Base-by-base conservation (phyloP, 2,888 invertebrate genomes). In the Brachypterus glaber region DNA sequence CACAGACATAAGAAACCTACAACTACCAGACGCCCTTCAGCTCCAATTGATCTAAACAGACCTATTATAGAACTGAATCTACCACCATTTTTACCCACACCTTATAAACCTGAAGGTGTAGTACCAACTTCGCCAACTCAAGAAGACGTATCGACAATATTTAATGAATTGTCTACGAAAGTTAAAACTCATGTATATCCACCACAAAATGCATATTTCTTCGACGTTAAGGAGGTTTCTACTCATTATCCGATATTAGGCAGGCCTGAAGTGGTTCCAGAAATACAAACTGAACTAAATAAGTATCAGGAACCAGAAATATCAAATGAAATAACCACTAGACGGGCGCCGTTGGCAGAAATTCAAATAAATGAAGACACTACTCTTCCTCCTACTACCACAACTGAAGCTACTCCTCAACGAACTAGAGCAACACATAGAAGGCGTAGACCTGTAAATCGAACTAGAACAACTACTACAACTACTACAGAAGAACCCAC, bases 211-310 rank as follows among this genome's bases (percentile, higher is more conserved):
- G 57, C 57, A 9, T 30, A 47, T 14, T 58, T 50, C 39, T 66
- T 59, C 41, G 60, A 58, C 43, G 52, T 65, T 15, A 65, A 65
- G 45, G 66, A 66, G 43, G 65, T 66, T 11, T 66, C 66, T 1
- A 66, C 66, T 1, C 66, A 66, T 53, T 66, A 59, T 44, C 66
- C 66, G 4, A 59, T 66, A 37, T 43, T 64, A 11, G 61, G 59
- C 16, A 51, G 44, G 38, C 59, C 57, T 1, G 45, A 46, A 14
- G 49, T 47, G 25, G 27, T 21, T 14, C 33, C 38, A 4, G 37
- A 45, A 17, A 17, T 38, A 2, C 33, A 29, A 18, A 45, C 48
- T 3, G 46, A 50, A 21, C 9, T 21, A 7, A 21, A 21, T 21
- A 5, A 5, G 21, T 21, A 21, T 9, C 5, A 21, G 9, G 9